phyloP scores from a whole-genome alignment of 2,113 vertebrate genomes.

The Castor canadensis region DNA sequence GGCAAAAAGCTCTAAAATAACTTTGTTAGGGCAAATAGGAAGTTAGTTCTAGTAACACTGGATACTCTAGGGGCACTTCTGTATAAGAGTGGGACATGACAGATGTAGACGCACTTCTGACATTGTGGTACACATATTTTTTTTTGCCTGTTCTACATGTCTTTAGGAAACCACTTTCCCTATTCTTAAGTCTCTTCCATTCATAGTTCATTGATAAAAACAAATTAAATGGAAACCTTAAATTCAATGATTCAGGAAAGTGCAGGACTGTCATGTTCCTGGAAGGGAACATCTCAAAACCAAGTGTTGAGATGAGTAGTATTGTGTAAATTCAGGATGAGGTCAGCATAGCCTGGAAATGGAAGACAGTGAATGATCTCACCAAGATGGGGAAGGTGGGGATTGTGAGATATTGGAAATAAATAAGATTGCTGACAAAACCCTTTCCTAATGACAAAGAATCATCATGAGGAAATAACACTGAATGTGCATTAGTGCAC shows the following conservation, averaged over 20 bases:
- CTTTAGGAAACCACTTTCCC: neutral
- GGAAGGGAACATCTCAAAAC: neutral
- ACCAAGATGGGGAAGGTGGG: neutral
- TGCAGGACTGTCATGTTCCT: neutral
- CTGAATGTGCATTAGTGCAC: neutral
- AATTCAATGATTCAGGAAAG: neutral
- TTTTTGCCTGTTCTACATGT: neutral
- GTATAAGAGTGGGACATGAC: neutral
- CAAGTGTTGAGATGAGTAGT: neutral
- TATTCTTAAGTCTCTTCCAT: neutral
- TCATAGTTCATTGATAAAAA: neutral
- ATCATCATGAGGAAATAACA: neutral
- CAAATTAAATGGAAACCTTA: neutral
- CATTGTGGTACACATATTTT: neutral
- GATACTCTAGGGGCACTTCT: neutral
- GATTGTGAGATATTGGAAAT: neutral
- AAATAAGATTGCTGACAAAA: neutral
- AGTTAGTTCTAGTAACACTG: neutral
- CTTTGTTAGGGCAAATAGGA: neutral
- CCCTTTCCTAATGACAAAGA: neutral
- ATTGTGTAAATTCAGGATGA: neutral
- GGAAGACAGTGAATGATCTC: slow-evolving; percentile 16
- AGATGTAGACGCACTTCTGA: neutral
- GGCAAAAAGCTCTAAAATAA: neutral
- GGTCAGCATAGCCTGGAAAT: neutral